Base-by-base conservation (phyloP, 64 coral and sea anemone genomes). In the Pocillopora damicornis region DNA sequence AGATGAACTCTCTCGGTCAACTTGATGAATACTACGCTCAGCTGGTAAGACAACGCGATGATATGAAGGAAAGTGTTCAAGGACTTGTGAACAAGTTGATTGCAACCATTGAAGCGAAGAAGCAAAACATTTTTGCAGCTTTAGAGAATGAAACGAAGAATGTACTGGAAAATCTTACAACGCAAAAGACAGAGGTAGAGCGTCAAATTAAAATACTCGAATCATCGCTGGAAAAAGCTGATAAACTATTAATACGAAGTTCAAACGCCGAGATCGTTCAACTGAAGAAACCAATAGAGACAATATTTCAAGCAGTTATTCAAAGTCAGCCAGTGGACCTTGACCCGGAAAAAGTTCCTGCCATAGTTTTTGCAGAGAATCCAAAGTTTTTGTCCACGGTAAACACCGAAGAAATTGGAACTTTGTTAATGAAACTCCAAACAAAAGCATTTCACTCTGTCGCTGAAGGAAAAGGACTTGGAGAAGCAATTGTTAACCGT, bases 401-500 rank as follows among this genome's bases (percentile, higher is more conserved):
- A 7, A 75, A 12, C 30, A 75, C 26, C 3, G 73, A 75, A 75
- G 73, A 75, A 75, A 12, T 75, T 15, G 73, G 73, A 36, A 36
- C 73, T 15, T 36, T 75, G 73, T 4, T 15, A 37, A 37, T 75
- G 36, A 25, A 0, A 35, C 30, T 36, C 0, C 25, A 75, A 75
- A 15, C 34, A n/a, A 36, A 75, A 15, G 73, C 73, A 75, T 36
- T 13, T 37, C 73, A 75, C 10, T 75, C 73, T 35, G 30, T 75
- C 11, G 73, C 73, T 37, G 73, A 69, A 22, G 66, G 76, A 58
- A 66, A 90, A 86, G 61, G 76, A 26, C 35, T 77, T n/a, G 18
- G 71, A 35, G 51, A 75, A 66, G 18, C 74, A 37, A 78, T 59
- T 26, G 76, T 61, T 42, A 71, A 80, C 12, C 61, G 72, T 11